Conservation (phyloP, 2,888 invertebrate species). For the Sepioteuthis lessoniana region DNA sequence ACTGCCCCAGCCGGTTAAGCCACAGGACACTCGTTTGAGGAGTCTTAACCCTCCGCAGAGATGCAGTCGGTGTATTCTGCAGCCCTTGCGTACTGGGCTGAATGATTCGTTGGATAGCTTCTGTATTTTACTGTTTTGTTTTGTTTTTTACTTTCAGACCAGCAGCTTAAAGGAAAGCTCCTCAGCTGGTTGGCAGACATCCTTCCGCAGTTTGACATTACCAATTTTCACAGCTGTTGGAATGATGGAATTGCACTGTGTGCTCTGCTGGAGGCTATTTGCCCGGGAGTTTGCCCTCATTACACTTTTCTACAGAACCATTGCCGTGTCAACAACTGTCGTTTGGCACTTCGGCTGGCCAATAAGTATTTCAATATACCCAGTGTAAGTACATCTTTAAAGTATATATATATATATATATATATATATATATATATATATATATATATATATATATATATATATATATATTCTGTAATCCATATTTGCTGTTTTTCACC, state of each 20-base stretch:
- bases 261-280: slow-evolving; percentile 71
- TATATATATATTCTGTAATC: too few species aligned
- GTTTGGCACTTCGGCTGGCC: slow-evolving; percentile 71
- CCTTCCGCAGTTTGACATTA: slow-evolving; percentile 57
- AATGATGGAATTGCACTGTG: slow-evolving; percentile 73
- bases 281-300: slow-evolving; percentile 73
- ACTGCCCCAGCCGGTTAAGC: too few species aligned
- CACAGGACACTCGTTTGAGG: too few species aligned
- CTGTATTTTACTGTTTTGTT: too few species aligned
- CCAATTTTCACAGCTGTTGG: slow-evolving; percentile 71
- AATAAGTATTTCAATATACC: slow-evolving; percentile 68
- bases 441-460: too few species aligned
- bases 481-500: too few species aligned
- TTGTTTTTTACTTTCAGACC: slow-evolving; percentile 55
- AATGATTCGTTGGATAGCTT: too few species aligned
- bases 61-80: too few species aligned
- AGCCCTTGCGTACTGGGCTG: too few species aligned
- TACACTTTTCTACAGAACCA: slow-evolving; percentile 69
- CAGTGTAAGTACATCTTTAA: slow-evolving; percentile 62
- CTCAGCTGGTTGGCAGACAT: slow-evolving; percentile 66
- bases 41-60: too few species aligned
- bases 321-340: slow-evolving; percentile 71
- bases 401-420: neutral
- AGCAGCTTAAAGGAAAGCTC: slow-evolving; percentile 58
- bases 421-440: too few species aligned